These are phyloP conservation scores for Zaprionus bogoriensis DNA, from an alignment of 2,888 invertebrate genomes.

Conservation along the genomic window DNA sequence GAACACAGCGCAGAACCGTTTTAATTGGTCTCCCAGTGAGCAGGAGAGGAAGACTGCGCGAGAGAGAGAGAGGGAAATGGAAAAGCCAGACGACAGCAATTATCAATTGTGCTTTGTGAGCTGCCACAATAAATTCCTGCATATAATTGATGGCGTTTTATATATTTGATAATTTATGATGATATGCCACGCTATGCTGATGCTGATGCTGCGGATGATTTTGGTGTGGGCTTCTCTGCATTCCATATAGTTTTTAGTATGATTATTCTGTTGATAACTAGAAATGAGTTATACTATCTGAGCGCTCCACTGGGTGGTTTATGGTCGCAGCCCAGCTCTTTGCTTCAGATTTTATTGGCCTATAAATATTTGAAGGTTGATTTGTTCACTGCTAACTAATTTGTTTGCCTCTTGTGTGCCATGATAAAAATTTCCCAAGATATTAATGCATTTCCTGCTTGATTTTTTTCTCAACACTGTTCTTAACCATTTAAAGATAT, in stretches of 20 bases:
- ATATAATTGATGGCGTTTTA: slow-evolving; percentile 57
- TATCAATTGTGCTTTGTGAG: slow-evolving; percentile 65
- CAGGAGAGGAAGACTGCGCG: not conserved
- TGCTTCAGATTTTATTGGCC: not conserved
- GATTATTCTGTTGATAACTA: slow-evolving; percentile 42
- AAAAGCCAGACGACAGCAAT: slow-evolving; percentile 60
- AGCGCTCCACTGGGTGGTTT: slow-evolving; percentile 46
- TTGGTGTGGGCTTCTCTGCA: slow-evolving; percentile 36
- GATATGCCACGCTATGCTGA: slow-evolving; percentile 45
- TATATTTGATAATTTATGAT: slow-evolving; percentile 64
- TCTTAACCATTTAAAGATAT: not conserved
- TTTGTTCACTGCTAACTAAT: not conserved
- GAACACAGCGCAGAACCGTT: slow-evolving; percentile 52
- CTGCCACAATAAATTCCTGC: slow-evolving; percentile 71
- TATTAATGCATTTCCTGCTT: no score
- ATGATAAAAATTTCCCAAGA: no score
- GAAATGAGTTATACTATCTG: slow-evolving; percentile 29
- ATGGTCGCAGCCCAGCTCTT: slow-evolving; percentile 14
- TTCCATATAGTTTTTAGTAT: slow-evolving; percentile 31
- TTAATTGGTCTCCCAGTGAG: slow-evolving; percentile 62
- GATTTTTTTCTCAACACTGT: not conserved
- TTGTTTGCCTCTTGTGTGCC: not conserved
- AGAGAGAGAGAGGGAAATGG: slow-evolving; percentile 4
- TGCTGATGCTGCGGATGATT: slow-evolving; percentile 4
- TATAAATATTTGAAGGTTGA: slow-evolving; percentile 18